A percentile compares a stretch with the other conserved stretches of the same genome.
Evolutionary conservation across 2,888 invertebrate genomes (phyloP).

Genomic region (Drosophila paramelanica): DNA sequence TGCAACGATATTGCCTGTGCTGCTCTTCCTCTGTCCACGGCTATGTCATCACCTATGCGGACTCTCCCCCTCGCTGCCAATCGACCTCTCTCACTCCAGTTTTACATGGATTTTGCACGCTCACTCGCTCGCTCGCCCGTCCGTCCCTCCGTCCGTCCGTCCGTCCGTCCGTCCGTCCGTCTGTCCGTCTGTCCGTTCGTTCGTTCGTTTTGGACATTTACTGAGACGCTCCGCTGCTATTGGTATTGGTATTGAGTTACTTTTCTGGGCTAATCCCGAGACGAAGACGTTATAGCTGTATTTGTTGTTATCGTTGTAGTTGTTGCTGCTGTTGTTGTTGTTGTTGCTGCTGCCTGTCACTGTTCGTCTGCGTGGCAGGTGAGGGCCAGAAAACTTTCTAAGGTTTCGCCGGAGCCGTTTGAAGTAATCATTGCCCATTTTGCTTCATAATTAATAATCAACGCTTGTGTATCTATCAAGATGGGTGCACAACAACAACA

Average conservation of each 20-base stretch:
- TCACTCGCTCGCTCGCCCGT: conserved; percentile 28
- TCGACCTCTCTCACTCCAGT: conserved; percentile 37
- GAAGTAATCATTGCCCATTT: conserved; percentile 66
- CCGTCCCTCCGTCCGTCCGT: too few species aligned
- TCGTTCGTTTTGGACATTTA: conserved; percentile 49
- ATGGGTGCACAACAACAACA: conserved; percentile 6
- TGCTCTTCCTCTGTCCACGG: conserved; percentile 48
- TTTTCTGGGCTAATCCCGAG: conserved; percentile 57
- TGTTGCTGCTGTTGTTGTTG: conserved; percentile 3
- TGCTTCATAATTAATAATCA: conserved; percentile 73
- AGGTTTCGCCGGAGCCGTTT: conserved; percentile 62
- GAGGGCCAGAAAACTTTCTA: conserved; percentile 60
- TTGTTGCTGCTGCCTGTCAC: conserved; percentile 9
- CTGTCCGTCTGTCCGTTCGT: neutral
- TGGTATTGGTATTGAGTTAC: conserved; percentile 66
- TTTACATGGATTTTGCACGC: conserved; percentile 70
- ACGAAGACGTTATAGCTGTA: conserved; percentile 34
- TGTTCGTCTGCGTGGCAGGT: conserved; percentile 34
- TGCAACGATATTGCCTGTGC: conserved; percentile 54
- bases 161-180: too few species aligned
- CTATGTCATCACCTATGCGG: conserved; percentile 57
- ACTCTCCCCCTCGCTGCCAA: conserved; percentile 10
- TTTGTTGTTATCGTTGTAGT: conserved; percentile 1
- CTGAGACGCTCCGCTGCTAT: conserved; percentile 46
- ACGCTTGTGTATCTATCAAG: conserved; percentile 63